These are phyloP conservation scores for Suricata suricatta DNA, from an alignment of 2,113 vertebrate species.

Conservation along the genomic window DNA sequence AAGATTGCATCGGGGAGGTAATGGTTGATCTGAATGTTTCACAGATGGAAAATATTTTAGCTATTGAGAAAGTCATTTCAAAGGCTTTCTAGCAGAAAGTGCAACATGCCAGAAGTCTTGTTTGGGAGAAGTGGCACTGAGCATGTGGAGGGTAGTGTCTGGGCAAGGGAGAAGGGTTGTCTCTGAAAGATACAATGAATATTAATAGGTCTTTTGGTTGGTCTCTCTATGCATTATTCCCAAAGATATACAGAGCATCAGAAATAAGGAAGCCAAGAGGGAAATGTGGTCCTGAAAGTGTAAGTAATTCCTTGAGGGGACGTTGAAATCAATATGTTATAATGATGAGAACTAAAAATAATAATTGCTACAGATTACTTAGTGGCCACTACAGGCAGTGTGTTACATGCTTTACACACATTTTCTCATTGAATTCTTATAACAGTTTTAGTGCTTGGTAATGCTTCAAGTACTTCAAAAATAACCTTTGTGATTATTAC, in stretches of 20 bases:
- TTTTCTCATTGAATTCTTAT: background rate
- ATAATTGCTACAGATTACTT: background rate
- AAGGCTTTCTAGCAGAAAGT: constrained; percentile 33
- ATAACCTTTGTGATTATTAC: background rate
- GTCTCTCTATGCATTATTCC: background rate
- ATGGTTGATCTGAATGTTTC: background rate
- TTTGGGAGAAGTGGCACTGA: background rate
- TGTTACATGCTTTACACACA: background rate
- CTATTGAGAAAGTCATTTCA: background rate
- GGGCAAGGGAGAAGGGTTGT: background rate
- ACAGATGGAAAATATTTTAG: background rate
- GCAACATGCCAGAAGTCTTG: background rate
- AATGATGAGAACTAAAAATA: constrained; percentile 21
- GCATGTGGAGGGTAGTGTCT: background rate
- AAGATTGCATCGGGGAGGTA: background rate
- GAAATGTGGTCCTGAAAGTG: background rate
- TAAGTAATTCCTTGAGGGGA: background rate
- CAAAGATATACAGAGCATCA: background rate
- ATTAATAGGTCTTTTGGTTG: background rate
- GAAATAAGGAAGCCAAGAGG: background rate
- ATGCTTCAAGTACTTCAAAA: constrained; percentile 29
- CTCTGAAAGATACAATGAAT: background rate
- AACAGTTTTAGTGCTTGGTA: constrained; percentile 3
- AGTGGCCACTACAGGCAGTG: background rate
- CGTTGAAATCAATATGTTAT: background rate